Evolutionary conservation across 2,113 vertebrate species (phyloP).

Genomic region (Falcunculus frontatus): DNA sequence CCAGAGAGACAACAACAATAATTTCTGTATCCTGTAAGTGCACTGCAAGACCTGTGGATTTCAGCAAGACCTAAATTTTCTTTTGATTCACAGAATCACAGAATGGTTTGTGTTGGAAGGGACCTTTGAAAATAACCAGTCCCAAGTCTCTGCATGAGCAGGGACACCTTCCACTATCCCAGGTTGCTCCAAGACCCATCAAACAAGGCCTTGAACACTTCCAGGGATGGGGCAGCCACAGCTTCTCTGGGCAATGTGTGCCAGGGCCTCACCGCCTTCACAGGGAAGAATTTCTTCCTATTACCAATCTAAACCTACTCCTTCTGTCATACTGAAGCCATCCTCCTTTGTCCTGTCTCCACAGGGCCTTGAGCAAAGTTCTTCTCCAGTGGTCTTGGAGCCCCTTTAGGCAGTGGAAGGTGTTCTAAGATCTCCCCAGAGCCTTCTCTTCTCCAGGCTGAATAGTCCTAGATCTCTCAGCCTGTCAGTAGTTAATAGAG

Average conservation of each 20-base stretch:
- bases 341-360: neutral
- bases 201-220: neutral
- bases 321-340: neutral
- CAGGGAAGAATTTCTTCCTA: neutral
- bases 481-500: neutral
- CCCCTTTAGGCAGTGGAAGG: neutral
- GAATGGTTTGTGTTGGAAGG: neutral
- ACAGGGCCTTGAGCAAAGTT: neutral
- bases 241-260: neutral
- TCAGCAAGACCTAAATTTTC: neutral
- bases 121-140: neutral
- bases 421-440: neutral
- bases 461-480: neutral
- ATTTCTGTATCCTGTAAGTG: neutral
- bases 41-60: fast-evolving
- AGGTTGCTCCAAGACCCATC: neutral
- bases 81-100: neutral
- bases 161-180: neutral
- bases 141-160: neutral
- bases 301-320: too few species aligned
- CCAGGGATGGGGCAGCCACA: neutral
- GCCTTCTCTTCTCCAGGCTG: neutral
- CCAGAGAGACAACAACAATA: fast-evolving
- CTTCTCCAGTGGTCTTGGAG: neutral
- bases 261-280: neutral